Evolutionary conservation across 2,888 invertebrate species (phyloP).

Genomic region (Hyppa rectilinea): DNA sequence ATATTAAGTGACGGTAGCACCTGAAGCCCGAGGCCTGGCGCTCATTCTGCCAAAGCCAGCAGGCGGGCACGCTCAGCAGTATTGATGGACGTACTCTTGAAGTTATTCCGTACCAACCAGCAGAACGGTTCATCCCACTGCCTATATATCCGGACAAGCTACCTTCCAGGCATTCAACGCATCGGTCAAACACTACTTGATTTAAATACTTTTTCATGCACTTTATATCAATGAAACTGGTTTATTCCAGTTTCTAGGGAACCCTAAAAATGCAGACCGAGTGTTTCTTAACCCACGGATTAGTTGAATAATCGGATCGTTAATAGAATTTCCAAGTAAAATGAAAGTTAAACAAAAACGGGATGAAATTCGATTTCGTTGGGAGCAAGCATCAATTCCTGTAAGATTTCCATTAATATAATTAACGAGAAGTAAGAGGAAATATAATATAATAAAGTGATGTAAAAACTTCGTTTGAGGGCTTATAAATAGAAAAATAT

Average conservation of each 20-base stretch:
- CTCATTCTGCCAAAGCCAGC: no score
- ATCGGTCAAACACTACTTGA: no score
- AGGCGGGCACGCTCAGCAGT: no score
- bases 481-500: neutral
- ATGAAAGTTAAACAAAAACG: constrained; percentile 69
- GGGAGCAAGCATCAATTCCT: constrained; percentile 28
- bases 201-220: neutral
- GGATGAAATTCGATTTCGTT: constrained; percentile 52
- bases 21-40: no score
- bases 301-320: constrained; percentile 60
- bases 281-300: constrained; percentile 57
- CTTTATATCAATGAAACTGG: neutral
- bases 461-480: constrained; percentile 16
- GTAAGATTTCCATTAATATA: constrained; percentile 23
- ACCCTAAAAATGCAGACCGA: constrained; percentile 10
- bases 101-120: no score
- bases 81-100: no score
- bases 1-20: no score
- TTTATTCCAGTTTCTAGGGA: neutral
- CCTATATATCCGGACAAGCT: no score
- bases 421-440: neutral
- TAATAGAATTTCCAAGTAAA: constrained; percentile 68
- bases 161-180: no score
- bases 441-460: constrained; percentile 3
- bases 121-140: no score